Evolutionary conservation across 2,888 invertebrate species (phyloP).

Genomic region (Morpho helenor): DNA sequence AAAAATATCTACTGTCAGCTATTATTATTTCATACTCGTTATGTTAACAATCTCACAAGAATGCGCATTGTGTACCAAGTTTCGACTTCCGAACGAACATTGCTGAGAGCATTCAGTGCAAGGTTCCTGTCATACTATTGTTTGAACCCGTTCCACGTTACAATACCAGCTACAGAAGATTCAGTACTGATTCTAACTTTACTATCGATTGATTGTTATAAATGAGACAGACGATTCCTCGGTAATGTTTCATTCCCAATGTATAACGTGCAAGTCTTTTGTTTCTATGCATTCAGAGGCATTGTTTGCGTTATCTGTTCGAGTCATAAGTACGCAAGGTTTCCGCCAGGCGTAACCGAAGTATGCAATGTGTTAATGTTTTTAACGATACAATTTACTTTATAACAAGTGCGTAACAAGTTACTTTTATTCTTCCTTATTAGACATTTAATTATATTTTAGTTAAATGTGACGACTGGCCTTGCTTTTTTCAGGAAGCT

Average conservation of each 20-base stretch:
- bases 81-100: conserved; percentile 46
- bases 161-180: conserved; percentile 4
- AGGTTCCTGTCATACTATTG: conserved; percentile 34
- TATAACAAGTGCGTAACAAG: not conserved
- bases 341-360: not conserved
- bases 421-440: not conserved
- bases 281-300: conserved; percentile 7
- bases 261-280: conserved; percentile 9
- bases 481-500: not conserved
- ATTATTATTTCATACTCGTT: conserved; percentile 19
- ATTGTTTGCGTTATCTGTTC: conserved; percentile 19
- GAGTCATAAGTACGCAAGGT: conserved; percentile 9
- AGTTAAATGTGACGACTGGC: conserved; percentile 4
- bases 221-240: conserved; percentile 1
- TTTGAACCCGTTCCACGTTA: conserved; percentile 17
- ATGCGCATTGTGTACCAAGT: conserved; percentile 49
- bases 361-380: conserved; percentile 8
- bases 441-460: not conserved
- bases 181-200: conserved; percentile 8
- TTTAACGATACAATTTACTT: conserved; percentile 2
- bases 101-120: conserved; percentile 30
- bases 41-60: conserved; percentile 35
- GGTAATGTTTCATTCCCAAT: conserved; percentile 9
- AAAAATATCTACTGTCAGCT: conserved; percentile 13
- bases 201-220: conserved; percentile 14